Percentiles rank a stretch among this genome's conserved stretches.
Conservation (phyloP, 2,888 invertebrate species). For the Euzophera pinguis region DNA sequence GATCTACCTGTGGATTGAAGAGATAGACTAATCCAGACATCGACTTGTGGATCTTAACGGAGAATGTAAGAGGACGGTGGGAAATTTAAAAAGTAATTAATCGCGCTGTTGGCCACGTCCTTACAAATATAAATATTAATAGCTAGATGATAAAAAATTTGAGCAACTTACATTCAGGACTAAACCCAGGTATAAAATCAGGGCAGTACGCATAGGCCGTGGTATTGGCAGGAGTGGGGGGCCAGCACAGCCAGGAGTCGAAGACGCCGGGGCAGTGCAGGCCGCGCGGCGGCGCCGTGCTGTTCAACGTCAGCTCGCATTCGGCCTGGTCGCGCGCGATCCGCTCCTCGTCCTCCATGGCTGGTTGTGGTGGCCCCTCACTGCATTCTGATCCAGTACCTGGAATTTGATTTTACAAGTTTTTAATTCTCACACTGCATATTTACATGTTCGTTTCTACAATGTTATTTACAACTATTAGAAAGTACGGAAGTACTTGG, state of each 20-base stretch:
- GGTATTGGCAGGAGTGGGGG: slow-evolving; percentile 84
- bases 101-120: no score
- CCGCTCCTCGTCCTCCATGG: slow-evolving; percentile 59
- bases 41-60: no score
- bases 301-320: slow-evolving; percentile 46
- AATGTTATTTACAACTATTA: no score
- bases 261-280: slow-evolving; percentile 85
- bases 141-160: not conserved
- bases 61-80: no score
- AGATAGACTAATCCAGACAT: no score
- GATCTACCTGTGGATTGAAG: no score
- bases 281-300: slow-evolving; percentile 62
- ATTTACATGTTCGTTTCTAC: no score
- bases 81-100: no score
- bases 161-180: slow-evolving; percentile 82
- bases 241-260: slow-evolving; percentile 91
- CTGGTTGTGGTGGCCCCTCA: slow-evolving; percentile 11
- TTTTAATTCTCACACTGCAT: no score
- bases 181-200: slow-evolving; percentile 87
- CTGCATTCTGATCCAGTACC: not conserved
- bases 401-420: not conserved
- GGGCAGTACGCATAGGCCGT: slow-evolving; percentile 85
- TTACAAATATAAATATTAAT: no score
- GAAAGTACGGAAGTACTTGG: no score
- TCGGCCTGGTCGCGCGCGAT: slow-evolving; percentile 47